Percentiles rank a stretch among this genome's conserved stretches.
phyloP scores from a whole-genome alignment of 1,140 invertebrate genomes.

The Drosophila ananassae region DNA sequence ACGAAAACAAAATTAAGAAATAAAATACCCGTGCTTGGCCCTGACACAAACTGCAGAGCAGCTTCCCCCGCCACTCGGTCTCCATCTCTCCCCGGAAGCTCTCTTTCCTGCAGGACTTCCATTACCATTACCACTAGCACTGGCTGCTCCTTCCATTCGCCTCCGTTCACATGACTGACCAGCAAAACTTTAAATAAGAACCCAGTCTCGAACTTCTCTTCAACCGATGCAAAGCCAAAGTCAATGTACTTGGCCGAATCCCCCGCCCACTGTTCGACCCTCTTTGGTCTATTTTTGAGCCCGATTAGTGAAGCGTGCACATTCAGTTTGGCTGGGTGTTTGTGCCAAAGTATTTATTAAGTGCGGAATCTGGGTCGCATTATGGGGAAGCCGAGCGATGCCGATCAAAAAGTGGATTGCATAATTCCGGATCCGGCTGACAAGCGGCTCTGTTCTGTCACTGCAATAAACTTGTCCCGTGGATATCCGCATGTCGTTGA shows the following conservation, averaged over 20 bases:
- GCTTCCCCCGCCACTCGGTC: conserved; percentile 6
- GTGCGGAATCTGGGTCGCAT: conserved; percentile 61
- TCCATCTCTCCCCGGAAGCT: conserved; percentile 3
- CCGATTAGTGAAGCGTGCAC: conserved; percentile 64
- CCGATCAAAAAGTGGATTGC: conserved; percentile 53
- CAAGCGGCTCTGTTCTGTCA: conserved; percentile 40
- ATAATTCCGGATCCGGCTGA: conserved; percentile 42
- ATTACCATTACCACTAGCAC: conserved; percentile 46
- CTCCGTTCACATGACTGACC: conserved; percentile 76
- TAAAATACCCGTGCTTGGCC: conserved; percentile 57
- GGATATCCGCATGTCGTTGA: conserved; percentile 58
- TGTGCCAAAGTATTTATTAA: conserved; percentile 66
- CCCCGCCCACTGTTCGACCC: conserved; percentile 4
- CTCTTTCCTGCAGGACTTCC: conserved; percentile 24
- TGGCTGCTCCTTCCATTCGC: conserved; percentile 47
- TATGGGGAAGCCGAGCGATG: conserved; percentile 8
- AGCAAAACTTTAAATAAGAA: conserved; percentile 74
- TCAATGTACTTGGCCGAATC: conserved; percentile 60
- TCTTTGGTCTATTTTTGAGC: conserved; percentile 57
- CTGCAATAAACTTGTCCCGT: conserved; percentile 55
- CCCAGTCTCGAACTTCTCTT: conserved; percentile 23
- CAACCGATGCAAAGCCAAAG: conserved; percentile 37
- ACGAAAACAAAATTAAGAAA: conserved; percentile 79
- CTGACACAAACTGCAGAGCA: conserved; percentile 40
- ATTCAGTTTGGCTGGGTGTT: conserved; percentile 62